Base-by-base conservation (phyloP, 2,113 vertebrate genomes). In the Phocoena sinus region DNA sequence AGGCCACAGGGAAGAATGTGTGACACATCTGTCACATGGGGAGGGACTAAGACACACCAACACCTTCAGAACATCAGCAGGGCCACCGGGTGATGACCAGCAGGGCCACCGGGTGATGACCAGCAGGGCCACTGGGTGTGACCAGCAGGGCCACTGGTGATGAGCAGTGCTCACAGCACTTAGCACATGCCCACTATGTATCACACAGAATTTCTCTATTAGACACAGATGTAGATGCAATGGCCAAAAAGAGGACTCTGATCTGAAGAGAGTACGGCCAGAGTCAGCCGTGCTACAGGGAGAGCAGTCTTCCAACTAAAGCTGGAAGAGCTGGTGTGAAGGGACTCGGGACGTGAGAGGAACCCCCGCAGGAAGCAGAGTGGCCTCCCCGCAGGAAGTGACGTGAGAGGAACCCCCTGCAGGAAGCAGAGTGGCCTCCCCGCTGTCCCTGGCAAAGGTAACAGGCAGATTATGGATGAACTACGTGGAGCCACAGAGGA, bases 301-400 rank as follows among this genome's bases (percentile, higher is more conserved):
- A 58, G 2, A n/a, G 28, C 1, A 17, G 25, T 2, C 68, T 28
- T 53, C 58, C 26, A 3, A 4, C 67, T 8, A 9, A 60, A 14
- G 13, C 1, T 0, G 31, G 50, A n/a, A 9, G 26, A 3, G 21
- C 2, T 0, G 6, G 17, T 1, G 0, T 0, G 12, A 12, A 70
- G 89, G 60, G 38, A 9, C 2, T 18, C 6, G 0, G 0, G 67
- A 1, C 11, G 3, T 2, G 6, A 2, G 62, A 10, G 84, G 76
- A 21, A 17, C 5, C 15, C 0, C 83, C 0, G 1, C n/a, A 25
- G 67, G 10, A 25, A 1, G n/a, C 77, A 3, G 26, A n/a, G 17
- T 20, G 26, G 41, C 41, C 41, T 41, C 41, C 41, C 41, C 41
- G 1, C 41, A 41, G 41, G 41, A 41, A 41, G 41, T 41, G 67